phyloP scores from a whole-genome alignment of 2,888 invertebrate genomes.

The Tenthredo notha region DNA sequence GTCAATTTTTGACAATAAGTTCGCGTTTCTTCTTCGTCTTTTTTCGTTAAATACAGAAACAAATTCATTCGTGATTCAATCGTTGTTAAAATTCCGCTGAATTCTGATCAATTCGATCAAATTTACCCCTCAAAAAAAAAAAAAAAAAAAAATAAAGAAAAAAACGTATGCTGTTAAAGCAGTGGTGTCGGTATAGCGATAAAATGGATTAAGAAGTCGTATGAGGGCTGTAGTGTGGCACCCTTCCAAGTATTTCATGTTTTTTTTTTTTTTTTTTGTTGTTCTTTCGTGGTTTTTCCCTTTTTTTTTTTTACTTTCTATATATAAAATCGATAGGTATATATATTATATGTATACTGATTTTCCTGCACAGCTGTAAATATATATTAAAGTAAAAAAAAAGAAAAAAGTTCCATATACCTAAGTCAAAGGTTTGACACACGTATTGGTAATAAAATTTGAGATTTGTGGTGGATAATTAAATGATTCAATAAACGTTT shows the following conservation, averaged over 20 bases:
- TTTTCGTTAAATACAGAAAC: too few relatives aligned
- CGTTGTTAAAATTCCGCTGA: background rate
- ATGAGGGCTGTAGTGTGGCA: constrained; percentile 5
- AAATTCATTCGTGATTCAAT: background rate
- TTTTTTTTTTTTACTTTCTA: background rate
- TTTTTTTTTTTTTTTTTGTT: background rate
- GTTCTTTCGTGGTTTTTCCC: background rate
- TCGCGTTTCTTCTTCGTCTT: background rate
- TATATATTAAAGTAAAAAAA: too few relatives aligned
- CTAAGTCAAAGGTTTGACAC: background rate
- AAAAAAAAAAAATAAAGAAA: background rate
- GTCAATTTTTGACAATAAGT: background rate
- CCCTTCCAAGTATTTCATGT: constrained; percentile 7
- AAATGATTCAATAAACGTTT: background rate
- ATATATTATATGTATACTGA: background rate
- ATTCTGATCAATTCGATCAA: background rate
- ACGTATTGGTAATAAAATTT: background rate
- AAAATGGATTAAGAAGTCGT: constrained; percentile 18
- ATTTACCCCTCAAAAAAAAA: background rate
- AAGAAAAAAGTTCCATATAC: too few relatives aligned
- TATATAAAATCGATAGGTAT: background rate
- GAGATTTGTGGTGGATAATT: too few relatives aligned
- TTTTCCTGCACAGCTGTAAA: background rate
- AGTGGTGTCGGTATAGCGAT: background rate
- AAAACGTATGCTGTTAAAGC: background rate